Percentiles rank a stretch among this genome's conserved stretches.
These are phyloP conservation scores for Hyphantria cunea DNA, from an alignment of 1,140 invertebrate genomes.

Conservation along the genomic window DNA sequence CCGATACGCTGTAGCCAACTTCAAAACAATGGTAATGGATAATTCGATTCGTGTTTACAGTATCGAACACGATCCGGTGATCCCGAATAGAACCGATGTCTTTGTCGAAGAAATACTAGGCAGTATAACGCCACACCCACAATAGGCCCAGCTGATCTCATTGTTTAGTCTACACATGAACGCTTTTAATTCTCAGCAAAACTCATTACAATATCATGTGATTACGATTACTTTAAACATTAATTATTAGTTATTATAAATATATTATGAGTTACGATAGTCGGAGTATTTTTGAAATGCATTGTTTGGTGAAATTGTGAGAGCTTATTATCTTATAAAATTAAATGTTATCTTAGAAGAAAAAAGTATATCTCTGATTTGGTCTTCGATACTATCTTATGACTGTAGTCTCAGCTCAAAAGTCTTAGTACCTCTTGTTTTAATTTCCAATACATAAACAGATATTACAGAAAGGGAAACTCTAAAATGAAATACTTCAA, in stretches of 20 bases:
- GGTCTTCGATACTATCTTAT: too few species aligned
- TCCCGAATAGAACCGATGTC: slow-evolving; percentile 45
- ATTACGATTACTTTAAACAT: slow-evolving; percentile 41
- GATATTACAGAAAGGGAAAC: too few species aligned
- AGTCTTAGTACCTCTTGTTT: too few species aligned
- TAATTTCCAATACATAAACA: too few species aligned
- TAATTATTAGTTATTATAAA: slow-evolving; percentile 32
- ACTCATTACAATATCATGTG: slow-evolving; percentile 40
- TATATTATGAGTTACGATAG: slow-evolving; percentile 9
- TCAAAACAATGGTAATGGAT: slow-evolving; percentile 22
- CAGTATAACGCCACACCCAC: slow-evolving; percentile 37
- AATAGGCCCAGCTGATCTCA: slow-evolving; percentile 70
- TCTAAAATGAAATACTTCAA: too few species aligned
- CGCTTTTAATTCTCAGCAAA: slow-evolving; percentile 59
- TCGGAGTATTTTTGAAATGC: neutral
- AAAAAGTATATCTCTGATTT: too few species aligned
- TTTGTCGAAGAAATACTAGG: slow-evolving; percentile 47
- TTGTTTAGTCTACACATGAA: slow-evolving; percentile 74
- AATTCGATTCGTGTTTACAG: slow-evolving; percentile 30
- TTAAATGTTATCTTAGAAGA: too few species aligned
- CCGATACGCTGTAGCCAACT: slow-evolving; percentile 4
- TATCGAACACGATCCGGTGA: slow-evolving; percentile 16
- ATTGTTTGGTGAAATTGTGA: too few species aligned
- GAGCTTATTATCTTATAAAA: too few species aligned
- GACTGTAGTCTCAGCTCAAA: too few species aligned